Evolutionary conservation across 2,797 vertebrate genomes (phyloP), one percentile per base, ranked within the genome.

Genomic region (Crax fasciolata): DNA sequence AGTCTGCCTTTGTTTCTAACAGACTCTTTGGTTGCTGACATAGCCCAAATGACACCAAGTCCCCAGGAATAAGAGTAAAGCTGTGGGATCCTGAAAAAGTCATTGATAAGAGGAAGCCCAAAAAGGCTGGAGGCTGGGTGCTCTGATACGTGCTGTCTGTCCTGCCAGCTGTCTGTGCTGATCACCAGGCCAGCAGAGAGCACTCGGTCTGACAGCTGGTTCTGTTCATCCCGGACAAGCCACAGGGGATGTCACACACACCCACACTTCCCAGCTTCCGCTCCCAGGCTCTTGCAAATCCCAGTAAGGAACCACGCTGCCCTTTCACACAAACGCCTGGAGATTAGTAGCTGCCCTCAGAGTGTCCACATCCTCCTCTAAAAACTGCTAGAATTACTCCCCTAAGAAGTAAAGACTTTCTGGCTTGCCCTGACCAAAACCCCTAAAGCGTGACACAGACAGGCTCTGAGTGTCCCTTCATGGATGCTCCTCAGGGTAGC

Each of bases 161-260:
- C 28, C 52, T 54, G 52, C 30, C 52, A 55, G 52, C 28, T 30
- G 52, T 32, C 55, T 57, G 55, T 57, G 55, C 55, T 32, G 19
- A 57, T 77, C 88, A 87, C 46, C 77, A 95, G 91, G 55, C 25
- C 84, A 83, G 63, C 72, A 95, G 52, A 6, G 41, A 92, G 58
- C 65, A 59, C 91, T 92, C 91, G 84, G 38, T 82, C 46, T 95
- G 87, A 81, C 92, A 96, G 89, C 96, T 96, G 94, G 71, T 94
- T 96, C 92, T 66, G 59, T 88, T 96, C 87, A 95, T 21, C 46
- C 51, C 0, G 2, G 55, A 63, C 70, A 71, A 87, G 51, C 75
- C 87, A 61, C 2, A 2, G 63, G 89, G 94, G 87, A 94, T 84
- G 86, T 82, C 83, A 18, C 71, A 67, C 32, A 74, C 93, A 84